A percentile compares a stretch with the other conserved stretches of the same genome.
Evolutionary conservation across 2,797 vertebrate species (phyloP).

Genomic region (Momotus momota): DNA sequence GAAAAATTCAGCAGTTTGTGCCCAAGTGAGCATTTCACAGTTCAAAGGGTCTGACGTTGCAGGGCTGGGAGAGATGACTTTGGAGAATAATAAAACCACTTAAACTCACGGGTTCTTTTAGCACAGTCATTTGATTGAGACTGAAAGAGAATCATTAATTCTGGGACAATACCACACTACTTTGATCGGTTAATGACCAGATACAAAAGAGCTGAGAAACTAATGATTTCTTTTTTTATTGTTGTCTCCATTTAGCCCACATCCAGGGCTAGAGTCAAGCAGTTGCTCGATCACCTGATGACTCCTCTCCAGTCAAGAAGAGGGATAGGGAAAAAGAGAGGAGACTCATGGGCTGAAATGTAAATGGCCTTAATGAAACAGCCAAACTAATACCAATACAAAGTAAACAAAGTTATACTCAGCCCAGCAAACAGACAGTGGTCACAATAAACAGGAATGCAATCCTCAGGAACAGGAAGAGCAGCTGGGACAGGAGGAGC

Average conservation of each 20-base stretch:
- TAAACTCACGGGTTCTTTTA: not conserved
- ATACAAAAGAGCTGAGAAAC: not conserved
- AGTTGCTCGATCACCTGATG: not conserved
- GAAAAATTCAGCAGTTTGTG: not conserved
- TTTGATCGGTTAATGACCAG: not conserved
- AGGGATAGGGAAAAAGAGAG: not conserved
- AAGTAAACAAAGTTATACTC: not conserved
- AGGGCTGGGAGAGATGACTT: not conserved
- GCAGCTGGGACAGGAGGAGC: not conserved
- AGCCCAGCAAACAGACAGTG: not conserved
- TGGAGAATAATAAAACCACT: not conserved
- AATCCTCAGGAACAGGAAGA: not conserved
- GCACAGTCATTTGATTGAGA: not conserved
- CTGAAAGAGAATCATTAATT: not conserved
- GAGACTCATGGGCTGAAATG: not conserved
- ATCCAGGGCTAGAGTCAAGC: not conserved
- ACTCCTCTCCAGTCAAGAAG: not conserved
- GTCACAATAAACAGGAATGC: not conserved
- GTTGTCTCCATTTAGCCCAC: not conserved
- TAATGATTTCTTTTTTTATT: not conserved
- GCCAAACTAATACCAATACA: not conserved
- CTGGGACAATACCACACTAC: accelerated
- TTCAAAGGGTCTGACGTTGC: not conserved
- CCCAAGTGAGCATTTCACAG: not conserved
- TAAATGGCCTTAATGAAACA: not conserved